Base-by-base conservation (phyloP, 2,888 invertebrate species). In the Papilio demoleus region DNA sequence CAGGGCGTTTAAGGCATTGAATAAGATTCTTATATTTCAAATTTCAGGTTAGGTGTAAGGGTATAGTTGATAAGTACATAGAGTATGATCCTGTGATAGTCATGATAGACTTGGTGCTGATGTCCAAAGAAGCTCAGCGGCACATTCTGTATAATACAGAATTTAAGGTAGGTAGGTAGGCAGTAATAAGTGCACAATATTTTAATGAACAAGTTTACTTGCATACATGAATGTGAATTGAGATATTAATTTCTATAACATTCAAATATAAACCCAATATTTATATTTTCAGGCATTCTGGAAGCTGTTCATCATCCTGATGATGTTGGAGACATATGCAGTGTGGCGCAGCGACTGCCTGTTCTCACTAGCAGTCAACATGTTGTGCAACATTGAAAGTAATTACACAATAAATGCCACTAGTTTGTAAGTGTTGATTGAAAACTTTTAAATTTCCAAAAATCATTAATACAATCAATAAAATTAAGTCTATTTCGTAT, bases 41-140 rank as follows among this genome's bases (percentile, higher is more conserved):
- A 82, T 87, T 91, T 88, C 81, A 98, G 98, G 94, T 93, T 11
- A 93, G 93, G 72, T 98, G 98, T 81, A 94, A 94, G 60, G 91
- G 94, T 56, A 85, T 95, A 14, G 97, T 97, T 0, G 98, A 98
- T 84, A 97, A 97, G 83, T 98, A 98, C 81, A 95, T 98, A 70
- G 98, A 98, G 87, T 97, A 96, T 85, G 98, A 98, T 81, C 94
- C 95, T n/a, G 96, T 97, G 0, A 96, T 98, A 73, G 95, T 97
- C 0, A 94, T 97, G 79, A 96, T 98, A 70, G 98, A 98, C 86
- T 90, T 97, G 31, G 94, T 98, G 34, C 88, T 98, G 12, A 93
- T 98, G 75, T 96, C 96, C 53, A 95, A 94, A 70, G 94, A 95
- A 77, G 98, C 97, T 0, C 97, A 97, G 82, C 93, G 97, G 38